Conservation (phyloP, 2,113 vertebrate genomes). For the Proterorhinus semilunaris region DNA sequence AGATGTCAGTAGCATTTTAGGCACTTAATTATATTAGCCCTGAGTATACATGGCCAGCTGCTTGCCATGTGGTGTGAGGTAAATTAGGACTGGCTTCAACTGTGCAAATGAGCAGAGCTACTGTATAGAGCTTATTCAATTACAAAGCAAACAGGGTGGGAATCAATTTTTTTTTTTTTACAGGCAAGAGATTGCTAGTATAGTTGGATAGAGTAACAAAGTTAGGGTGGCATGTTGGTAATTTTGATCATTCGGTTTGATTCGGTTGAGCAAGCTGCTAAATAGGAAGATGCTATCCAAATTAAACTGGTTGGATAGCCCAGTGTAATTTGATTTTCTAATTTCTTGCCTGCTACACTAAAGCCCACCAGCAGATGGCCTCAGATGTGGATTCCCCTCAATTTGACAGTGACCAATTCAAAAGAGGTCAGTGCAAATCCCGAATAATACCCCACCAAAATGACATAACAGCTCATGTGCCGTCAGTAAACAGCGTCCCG, state of each 20-base stretch:
- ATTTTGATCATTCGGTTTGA: too few species aligned
- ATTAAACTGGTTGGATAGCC: too few species aligned
- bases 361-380: conserved; percentile 49
- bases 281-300: too few species aligned
- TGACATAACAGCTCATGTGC: conserved; percentile 37
- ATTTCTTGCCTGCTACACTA: background rate
- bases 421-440: conserved; percentile 41
- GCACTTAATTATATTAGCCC: conserved; percentile 46
- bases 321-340: background rate
- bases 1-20: conserved; percentile 31
- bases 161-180: background rate
- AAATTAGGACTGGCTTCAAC: conserved; percentile 37
- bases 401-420: background rate
- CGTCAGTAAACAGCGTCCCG: conserved; percentile 13
- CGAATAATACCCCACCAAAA: conserved; percentile 10
- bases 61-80: conserved; percentile 27
- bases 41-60: conserved; percentile 45
- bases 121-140: conserved; percentile 13
- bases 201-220: conserved; percentile 12
- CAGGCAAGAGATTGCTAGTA: background rate
- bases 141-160: background rate
- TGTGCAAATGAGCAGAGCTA: background rate
- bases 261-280: too few species aligned
- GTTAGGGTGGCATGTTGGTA: conserved; percentile 35
- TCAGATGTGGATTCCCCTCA: background rate